Percentiles rank a stretch among this genome's conserved stretches.
Evolutionary conservation across 1,140 invertebrate genomes (phyloP).

Genomic region (Calliopsis andreniformis): DNA sequence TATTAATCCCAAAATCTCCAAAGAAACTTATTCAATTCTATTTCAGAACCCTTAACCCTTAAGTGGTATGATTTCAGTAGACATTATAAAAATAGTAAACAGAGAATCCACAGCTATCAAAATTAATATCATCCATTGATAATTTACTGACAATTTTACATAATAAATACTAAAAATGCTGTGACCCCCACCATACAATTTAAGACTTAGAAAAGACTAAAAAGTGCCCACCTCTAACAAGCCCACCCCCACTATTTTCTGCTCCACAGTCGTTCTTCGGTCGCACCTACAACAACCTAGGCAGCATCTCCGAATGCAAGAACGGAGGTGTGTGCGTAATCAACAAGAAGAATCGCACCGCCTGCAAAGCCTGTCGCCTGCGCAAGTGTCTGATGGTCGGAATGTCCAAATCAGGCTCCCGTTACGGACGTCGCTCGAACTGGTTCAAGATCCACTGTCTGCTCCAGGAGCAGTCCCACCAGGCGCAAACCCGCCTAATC

Average conservation of each 20-base stretch:
- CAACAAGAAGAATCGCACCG: conserved; percentile 96
- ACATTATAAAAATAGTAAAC: too few species aligned
- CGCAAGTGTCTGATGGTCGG: conserved; percentile 95
- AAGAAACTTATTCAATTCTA: too few species aligned
- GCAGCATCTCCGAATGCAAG: conserved; percentile 95
- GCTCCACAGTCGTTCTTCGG: conserved; percentile 94
- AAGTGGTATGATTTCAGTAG: too few species aligned
- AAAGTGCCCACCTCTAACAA: background rate
- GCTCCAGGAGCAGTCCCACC: conserved; percentile 87
- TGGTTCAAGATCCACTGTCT: conserved; percentile 97
- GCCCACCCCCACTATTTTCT: conserved; percentile 36
- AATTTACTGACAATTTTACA: too few species aligned
- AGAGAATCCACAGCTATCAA: too few species aligned
- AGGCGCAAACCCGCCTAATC: conserved; percentile 71
- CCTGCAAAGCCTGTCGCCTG: conserved; percentile 95
- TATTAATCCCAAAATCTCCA: too few species aligned
- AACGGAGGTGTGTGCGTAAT: conserved; percentile 96
- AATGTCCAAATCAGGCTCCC: conserved; percentile 96
- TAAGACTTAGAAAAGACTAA: too few species aligned
- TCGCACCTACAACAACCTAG: conserved; percentile 96
- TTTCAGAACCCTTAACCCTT: too few species aligned
- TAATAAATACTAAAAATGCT: background rate
- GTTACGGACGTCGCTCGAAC: conserved; percentile 93
- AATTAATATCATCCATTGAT: too few species aligned
- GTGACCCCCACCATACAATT: background rate